Percentiles rank a stretch among this genome's conserved stretches.
These are phyloP conservation scores for Brenthis ino DNA, from an alignment of 2,888 invertebrate genomes.

Conservation along the genomic window DNA sequence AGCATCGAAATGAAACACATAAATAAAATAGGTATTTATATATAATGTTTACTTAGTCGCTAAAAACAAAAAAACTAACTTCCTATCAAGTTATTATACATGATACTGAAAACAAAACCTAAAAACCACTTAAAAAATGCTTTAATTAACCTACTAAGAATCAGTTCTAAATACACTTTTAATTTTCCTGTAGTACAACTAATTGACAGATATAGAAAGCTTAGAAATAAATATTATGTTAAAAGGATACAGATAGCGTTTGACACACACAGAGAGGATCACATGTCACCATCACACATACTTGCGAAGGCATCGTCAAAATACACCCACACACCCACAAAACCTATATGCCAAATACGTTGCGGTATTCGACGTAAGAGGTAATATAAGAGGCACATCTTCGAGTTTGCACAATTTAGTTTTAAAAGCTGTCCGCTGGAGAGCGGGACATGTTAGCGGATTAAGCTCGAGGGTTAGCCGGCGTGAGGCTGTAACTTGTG, in stretches of 20 bases:
- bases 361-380: slow-evolving; percentile 79
- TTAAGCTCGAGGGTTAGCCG: slow-evolving; percentile 60
- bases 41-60: too few species aligned
- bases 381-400: slow-evolving; percentile 82
- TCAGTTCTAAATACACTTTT: slow-evolving; percentile 3
- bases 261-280: slow-evolving; percentile 36
- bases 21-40: too few species aligned
- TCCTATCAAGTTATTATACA: too few species aligned
- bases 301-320: slow-evolving; percentile 58
- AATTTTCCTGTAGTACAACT: slow-evolving; percentile 2
- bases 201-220: slow-evolving; percentile 13
- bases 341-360: slow-evolving; percentile 76
- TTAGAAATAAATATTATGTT: slow-evolving; percentile 39
- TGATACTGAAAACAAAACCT: too few species aligned
- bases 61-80: too few species aligned
- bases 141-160: slow-evolving; percentile 16
- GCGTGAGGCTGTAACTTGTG: slow-evolving; percentile 57
- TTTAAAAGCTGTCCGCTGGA: slow-evolving; percentile 71
- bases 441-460: slow-evolving; percentile 75
- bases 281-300: slow-evolving; percentile 53
- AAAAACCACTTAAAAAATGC: slow-evolving; percentile 7
- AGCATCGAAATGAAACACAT: too few species aligned
- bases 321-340: slow-evolving; percentile 63
- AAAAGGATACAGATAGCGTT: slow-evolving; percentile 49
- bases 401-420: slow-evolving; percentile 81